These are phyloP conservation scores for Burhinus bistriatus DNA, from an alignment of 2,113 vertebrate genomes.

Conservation along the genomic window DNA sequence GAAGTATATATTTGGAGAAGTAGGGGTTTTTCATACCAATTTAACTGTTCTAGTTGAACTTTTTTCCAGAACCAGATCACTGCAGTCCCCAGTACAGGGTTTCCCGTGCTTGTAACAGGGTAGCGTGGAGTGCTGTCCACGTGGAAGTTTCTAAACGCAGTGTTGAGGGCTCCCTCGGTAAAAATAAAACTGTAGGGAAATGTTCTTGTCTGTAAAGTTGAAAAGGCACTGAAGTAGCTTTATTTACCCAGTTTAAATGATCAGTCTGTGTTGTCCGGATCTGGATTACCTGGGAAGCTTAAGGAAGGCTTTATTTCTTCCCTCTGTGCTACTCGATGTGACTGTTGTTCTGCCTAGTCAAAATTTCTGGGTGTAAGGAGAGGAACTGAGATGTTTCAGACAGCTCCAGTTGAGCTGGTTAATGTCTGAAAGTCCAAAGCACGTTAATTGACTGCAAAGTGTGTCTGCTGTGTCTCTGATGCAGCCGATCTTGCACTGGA, in stretches of 20 bases:
- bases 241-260: neutral
- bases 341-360: neutral
- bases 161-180: neutral
- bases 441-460: accelerated
- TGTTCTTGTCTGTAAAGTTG: neutral
- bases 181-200: neutral
- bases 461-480: no score
- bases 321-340: accelerated
- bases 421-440: neutral
- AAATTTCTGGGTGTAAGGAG: neutral
- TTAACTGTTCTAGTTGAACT: neutral
- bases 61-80: neutral
- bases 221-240: neutral
- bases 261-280: accelerated
- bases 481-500: neutral
- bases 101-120: neutral
- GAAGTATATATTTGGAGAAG: neutral
- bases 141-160: no score
- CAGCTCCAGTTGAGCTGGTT: neutral
- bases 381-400: neutral
- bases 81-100: no score
- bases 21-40: no score
- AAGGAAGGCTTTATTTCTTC: neutral
- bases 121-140: no score
- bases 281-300: neutral